Percentiles rank a stretch among this genome's conserved stretches.
Conservation (phyloP, 2,113 vertebrate species). For the Deroptyus accipitrinus region DNA sequence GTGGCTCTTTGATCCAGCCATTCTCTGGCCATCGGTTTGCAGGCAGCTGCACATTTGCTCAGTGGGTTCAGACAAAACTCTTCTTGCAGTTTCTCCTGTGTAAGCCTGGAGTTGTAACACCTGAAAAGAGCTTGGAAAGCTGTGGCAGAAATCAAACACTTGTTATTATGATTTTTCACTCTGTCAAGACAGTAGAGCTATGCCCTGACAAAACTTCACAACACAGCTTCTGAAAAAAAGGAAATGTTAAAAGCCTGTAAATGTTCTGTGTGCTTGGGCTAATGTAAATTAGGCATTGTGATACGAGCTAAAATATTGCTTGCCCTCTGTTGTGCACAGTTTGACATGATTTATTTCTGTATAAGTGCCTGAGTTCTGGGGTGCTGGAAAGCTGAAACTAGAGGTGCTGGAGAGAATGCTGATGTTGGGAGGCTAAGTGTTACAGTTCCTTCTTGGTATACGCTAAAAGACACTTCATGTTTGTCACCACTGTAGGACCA, state of each 20-base stretch:
- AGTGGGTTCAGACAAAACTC: background rate
- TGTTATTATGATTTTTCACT: background rate
- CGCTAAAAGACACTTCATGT: background rate
- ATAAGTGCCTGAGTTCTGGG: background rate
- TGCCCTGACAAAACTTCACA: background rate
- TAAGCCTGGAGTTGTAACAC: background rate
- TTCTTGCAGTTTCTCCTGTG: background rate
- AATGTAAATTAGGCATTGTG: background rate
- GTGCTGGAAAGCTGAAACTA: background rate
- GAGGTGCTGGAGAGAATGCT: background rate
- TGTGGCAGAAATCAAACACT: background rate
- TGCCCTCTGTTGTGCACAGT: background rate
- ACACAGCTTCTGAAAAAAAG: background rate
- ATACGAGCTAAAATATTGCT: background rate
- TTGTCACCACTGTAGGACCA: background rate
- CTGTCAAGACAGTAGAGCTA: background rate
- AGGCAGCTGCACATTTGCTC: background rate
- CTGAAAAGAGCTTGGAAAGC: background rate
- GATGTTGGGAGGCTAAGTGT: background rate
- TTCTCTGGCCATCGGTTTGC: background rate
- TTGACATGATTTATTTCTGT: background rate
- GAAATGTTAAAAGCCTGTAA: background rate
- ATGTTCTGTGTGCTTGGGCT: background rate
- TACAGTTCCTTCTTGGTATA: background rate
- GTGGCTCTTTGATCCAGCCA: background rate